A percentile compares a stretch with the other conserved stretches of the same genome.
Evolutionary conservation across 2,113 vertebrate genomes (phyloP).

Genomic region (Zosterops pallidus): DNA sequence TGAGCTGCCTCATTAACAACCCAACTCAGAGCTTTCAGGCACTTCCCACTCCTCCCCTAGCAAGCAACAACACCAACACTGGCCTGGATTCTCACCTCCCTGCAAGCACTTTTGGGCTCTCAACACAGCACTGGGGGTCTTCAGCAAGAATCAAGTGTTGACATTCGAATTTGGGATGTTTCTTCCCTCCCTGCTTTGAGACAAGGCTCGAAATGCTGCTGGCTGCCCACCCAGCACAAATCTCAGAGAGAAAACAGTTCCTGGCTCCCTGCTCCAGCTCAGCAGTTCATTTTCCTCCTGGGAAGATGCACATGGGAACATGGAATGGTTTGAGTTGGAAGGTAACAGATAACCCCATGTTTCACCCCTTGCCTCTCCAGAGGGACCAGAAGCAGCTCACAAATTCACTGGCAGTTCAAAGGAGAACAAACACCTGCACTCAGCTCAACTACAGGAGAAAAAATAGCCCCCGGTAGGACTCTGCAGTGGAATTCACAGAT

Average conservation of each 20-base stretch:
- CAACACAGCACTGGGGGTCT: neutral
- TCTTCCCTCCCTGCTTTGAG: neutral
- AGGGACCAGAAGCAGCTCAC: neutral
- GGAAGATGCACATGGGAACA: neutral
- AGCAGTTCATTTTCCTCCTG: accelerated
- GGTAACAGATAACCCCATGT: neutral
- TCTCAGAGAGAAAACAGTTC: neutral
- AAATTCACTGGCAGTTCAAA: neutral
- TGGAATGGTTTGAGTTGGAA: neutral
- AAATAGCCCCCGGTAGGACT: neutral
- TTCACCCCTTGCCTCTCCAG: neutral
- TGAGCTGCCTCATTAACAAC: conserved; percentile 13
- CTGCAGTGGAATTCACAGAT: neutral
- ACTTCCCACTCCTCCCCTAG: conserved; percentile 4
- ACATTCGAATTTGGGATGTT: neutral
- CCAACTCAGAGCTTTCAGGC: conserved; percentile 7
- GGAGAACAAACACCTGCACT: neutral
- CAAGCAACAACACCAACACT: neutral
- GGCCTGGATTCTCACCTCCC: neutral
- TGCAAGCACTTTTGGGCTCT: neutral
- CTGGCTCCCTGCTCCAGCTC: neutral
- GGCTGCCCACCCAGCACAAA: neutral
- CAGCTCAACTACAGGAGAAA: neutral
- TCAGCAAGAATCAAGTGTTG: neutral
- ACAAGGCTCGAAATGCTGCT: neutral